phyloP scores from a whole-genome alignment of 1,140 invertebrate genomes.

The Odontomachus brunneus region DNA sequence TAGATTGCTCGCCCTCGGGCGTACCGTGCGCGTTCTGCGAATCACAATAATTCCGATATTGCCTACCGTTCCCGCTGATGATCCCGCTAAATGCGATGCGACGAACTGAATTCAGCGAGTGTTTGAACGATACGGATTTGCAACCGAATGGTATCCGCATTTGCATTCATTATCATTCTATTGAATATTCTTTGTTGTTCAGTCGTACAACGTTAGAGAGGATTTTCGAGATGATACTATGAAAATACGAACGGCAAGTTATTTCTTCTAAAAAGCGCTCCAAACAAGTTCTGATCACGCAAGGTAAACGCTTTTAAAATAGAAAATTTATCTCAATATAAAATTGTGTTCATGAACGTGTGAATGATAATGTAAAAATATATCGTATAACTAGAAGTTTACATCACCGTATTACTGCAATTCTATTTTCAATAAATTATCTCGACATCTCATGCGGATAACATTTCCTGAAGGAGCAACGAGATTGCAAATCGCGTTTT shows the following conservation, averaged over 20 bases:
- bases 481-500: conserved; percentile 82
- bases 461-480: conserved; percentile 74
- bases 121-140: conserved; percentile 21
- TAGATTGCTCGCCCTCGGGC: conserved; percentile 83
- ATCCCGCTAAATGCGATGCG: conserved; percentile 82
- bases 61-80: conserved; percentile 83
- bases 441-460: conserved; percentile 72
- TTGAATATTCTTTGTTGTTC: neutral
- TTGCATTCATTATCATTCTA: neutral
- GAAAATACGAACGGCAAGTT: neutral
- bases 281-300: neutral
- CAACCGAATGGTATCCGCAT: neutral
- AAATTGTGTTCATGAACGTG: neutral
- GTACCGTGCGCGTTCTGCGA: conserved; percentile 76
- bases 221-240: too few relatives aligned
- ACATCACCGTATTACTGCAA: neutral
- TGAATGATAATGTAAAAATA: neutral
- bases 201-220: too few relatives aligned
- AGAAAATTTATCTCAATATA: too few relatives aligned
- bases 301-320: neutral
- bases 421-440: neutral
- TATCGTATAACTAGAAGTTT: neutral
- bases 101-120: conserved; percentile 65
- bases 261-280: too few relatives aligned
- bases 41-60: conserved; percentile 85